A percentile compares a stretch with the other conserved stretches of the same genome.
phyloP scores from a whole-genome alignment of 2,113 vertebrate genomes.

The Ranitomeya variabilis region DNA sequence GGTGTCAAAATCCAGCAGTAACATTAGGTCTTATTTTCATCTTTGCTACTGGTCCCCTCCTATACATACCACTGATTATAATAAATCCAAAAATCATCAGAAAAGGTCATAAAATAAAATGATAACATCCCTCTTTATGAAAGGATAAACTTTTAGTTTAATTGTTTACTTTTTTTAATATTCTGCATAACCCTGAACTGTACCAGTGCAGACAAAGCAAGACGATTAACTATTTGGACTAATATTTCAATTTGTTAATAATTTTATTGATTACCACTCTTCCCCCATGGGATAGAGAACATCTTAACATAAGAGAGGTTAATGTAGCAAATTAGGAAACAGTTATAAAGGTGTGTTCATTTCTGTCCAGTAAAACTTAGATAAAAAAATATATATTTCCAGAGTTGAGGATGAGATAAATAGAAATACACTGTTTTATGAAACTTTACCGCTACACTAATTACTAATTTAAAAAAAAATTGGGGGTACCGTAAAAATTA shows the following conservation, averaged over 20 bases:
- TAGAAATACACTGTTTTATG: background rate
- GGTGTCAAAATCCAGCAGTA: too few species aligned
- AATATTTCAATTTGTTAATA: slow-evolving; percentile 15
- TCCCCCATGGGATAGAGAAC: slow-evolving; percentile 3
- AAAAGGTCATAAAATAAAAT: background rate
- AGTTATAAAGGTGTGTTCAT: background rate
- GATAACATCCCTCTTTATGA: background rate
- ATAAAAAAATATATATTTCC: background rate
- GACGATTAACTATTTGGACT: background rate
- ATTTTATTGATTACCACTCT: slow-evolving; percentile 10
- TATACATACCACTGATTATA: background rate
- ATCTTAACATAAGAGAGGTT: slow-evolving; percentile 17
- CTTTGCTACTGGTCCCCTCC: too few species aligned
- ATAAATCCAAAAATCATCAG: background rate
- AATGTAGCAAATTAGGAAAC: background rate
- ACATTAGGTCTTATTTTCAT: too few species aligned
- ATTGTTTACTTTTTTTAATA: background rate
- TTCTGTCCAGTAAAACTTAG: background rate
- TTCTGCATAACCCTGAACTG: background rate
- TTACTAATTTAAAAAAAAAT: background rate
- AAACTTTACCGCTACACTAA: background rate
- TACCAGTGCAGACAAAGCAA: background rate
- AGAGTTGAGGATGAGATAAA: background rate
- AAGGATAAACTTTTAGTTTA: background rate
- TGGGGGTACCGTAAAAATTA: background rate